Percentiles rank a stretch among this genome's conserved stretches.
Conservation (phyloP, 2,113 vertebrate genomes). For the Alligator mississippiensis region DNA sequence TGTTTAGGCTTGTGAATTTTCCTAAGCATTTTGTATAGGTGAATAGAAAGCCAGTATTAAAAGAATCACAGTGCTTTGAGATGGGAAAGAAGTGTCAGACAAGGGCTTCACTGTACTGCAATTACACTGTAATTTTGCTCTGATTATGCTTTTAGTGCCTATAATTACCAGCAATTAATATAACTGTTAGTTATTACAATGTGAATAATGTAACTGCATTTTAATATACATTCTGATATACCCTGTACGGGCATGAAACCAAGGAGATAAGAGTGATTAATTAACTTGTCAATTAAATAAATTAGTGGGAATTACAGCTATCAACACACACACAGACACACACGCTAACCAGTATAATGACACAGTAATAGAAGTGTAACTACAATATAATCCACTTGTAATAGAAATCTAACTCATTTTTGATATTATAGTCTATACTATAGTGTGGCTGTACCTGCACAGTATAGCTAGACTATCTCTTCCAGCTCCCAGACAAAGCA, state of each 20-base stretch:
- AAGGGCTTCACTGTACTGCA: accelerated
- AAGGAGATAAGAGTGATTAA: background rate
- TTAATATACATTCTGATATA: background rate
- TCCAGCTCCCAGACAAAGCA: background rate
- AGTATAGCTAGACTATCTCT: conserved; percentile 12
- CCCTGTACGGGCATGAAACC: background rate
- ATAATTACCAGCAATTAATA: background rate
- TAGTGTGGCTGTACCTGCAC: background rate
- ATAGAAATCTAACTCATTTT: background rate
- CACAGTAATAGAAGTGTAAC: background rate
- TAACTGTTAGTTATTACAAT: accelerated
- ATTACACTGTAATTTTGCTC: accelerated
- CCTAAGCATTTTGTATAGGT: background rate
- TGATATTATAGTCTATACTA: background rate
- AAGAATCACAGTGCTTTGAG: background rate
- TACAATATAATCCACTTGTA: background rate
- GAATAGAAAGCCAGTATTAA: background rate
- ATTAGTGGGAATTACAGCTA: background rate
- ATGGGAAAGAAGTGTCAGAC: background rate
- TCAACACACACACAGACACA: no score
- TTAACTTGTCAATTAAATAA: background rate
- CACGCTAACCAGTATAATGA: accelerated
- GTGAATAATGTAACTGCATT: background rate
- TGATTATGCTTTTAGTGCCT: accelerated
- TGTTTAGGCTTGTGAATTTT: background rate